Evolutionary conservation across 2,888 invertebrate genomes (phyloP).

Genomic region (Autographa pulchrina): DNA sequence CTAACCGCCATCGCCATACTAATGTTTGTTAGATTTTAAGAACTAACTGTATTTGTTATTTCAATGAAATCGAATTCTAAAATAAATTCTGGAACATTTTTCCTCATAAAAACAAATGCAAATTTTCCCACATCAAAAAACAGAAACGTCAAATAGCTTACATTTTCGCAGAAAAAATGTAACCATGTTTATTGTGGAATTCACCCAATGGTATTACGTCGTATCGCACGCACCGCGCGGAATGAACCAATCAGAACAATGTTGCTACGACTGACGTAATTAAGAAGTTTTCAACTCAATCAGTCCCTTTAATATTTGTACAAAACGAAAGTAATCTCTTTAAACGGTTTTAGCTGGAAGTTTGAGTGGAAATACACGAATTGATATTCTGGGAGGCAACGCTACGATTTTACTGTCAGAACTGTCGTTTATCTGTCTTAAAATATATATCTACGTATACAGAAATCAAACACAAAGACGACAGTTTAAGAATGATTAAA

Average conservation of each 20-base stretch:
- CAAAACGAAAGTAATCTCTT: constrained; percentile 78
- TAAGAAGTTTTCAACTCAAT: constrained; percentile 81
- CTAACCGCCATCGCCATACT: not conserved
- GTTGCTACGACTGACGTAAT: constrained; percentile 63
- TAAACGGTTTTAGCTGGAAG: constrained; percentile 70
- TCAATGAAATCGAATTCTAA: not conserved
- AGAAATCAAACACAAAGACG: too few species aligned
- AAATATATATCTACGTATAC: too few species aligned
- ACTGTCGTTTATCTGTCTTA: not conserved
- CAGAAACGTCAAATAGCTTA: constrained; percentile 23
- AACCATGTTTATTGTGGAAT: constrained; percentile 28
- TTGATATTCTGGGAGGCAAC: constrained; percentile 27
- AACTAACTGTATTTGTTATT: not conserved
- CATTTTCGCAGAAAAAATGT: constrained; percentile 27
- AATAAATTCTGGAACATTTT: too few species aligned
- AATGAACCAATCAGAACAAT: constrained; percentile 57
- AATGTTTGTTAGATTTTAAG: not conserved
- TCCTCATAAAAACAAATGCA: not conserved
- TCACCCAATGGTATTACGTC: constrained; percentile 35
- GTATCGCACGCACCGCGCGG: constrained; percentile 44
- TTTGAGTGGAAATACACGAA: constrained; percentile 57
- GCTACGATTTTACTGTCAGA: not conserved
- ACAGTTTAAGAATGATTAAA: not conserved
- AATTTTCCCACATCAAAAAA: constrained; percentile 22
- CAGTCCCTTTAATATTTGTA: constrained; percentile 76